Evolutionary conservation across 2,113 vertebrate species (phyloP), one percentile per base, ranked within the genome.

Genomic region (Sinocyclocheilus anshuiensis): DNA sequence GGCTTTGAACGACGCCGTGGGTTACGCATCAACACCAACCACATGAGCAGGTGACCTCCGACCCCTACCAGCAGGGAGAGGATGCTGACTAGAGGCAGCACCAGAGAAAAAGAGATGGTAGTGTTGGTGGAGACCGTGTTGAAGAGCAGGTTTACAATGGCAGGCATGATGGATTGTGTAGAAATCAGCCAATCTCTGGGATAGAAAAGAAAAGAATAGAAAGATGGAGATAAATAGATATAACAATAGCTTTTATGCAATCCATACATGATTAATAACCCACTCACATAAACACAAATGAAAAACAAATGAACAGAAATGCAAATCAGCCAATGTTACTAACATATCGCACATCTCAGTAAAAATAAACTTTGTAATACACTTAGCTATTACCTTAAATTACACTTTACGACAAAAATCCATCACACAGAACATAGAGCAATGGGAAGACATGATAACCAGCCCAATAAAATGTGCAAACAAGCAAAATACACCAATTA

Each of bases 141-240:
- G 85, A 93, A 95, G 20, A 95, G 91, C 69, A 93, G 93, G 91
- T 94, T 94, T 81, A 95, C 90, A 3, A 95, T 94, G 83, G 92
- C 92, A 0, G 93, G 93, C 93, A 94, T 94, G 87, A 36, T 77
- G 11, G n/a, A 76, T 4, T 24, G 16, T 29, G 57, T 39, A 77
- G 24, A 50, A 55, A n/a, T 42, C 26, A 55, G 48, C 82, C 84
- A n/a, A 48, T 53, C 10, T 72, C 74, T 61, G 26, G 24, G 26
- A 55, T 20, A 20, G 65, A 24, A 24, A 45, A 69, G 16, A 29
- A 29, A n/a, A 65, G 20, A n/a, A 33, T 13, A 83, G 29, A 20
- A 33, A 16, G 29, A 36, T 71, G 26, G 81, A 76, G 74, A 71
- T 39, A 71, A 71, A 71, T 9, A 65, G 26, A 50, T 36, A 45